Base-by-base conservation (phyloP, 2,888 invertebrate species). In the Eupithecia vulgata region DNA sequence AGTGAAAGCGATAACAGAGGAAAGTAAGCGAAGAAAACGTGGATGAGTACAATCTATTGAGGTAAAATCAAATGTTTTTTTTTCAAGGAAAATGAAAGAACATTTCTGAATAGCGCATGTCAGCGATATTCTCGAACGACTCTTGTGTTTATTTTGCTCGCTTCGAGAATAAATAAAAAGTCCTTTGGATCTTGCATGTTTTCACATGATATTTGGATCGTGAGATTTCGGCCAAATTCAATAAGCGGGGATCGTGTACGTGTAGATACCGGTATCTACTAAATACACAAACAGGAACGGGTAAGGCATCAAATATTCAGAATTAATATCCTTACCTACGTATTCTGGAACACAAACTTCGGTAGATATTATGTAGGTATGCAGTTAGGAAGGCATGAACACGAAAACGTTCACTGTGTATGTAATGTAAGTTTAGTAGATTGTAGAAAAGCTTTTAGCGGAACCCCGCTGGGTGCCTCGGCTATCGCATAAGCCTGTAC, bases 381-480 rank as follows among this genome's bases (percentile, higher is more conserved):
- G 62, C 62, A 64, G 40, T 40, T 65, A 62, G 25, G 45, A 72
- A 64, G 34, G 62, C 45, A 66, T 48, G 69, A 75, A 52, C 35
- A 62, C 13, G 30, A 34, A 25, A 72, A 61, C 72, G 67, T 76
- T 74, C 66, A 70, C 76, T 74, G 80, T 76, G 71, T 82, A 65
- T 77, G 82, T 80, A 80, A 81, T 81, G 84, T 84, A 83, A 82
- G 83, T 65, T 72, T 75, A 72, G 82, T 84, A 82, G 79, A 83
- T 84, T 85, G 84, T 84, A 80, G 81, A 79, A 87, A 87, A 86
- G 89, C 88, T 89, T 89, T 89, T 88, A 89, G 84, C 81, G 72
- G 77, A 82, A 83, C 81, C 82, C 81, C 76, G 79, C 78, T 80
- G 81, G 77, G 80, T 81, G 79, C 75, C 73, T 81, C 77, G 79